Conservation (phyloP, 1,140 invertebrate species). For the Platorchestia sp. region DNA sequence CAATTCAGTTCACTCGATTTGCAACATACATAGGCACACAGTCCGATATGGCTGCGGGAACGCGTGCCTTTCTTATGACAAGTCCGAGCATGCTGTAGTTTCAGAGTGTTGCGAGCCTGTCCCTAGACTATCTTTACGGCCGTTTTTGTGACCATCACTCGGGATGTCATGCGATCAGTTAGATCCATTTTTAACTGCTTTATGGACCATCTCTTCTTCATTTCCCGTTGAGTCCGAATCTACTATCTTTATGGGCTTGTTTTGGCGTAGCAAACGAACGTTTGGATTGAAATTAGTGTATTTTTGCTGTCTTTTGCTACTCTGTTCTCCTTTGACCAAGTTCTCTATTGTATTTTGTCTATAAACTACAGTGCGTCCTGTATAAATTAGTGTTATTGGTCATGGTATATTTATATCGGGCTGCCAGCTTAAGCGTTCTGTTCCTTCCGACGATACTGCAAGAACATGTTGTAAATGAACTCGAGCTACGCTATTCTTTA, state of each 20-base stretch:
- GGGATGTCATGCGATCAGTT: neutral
- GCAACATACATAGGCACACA: neutral
- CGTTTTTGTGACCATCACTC: conserved; percentile 11
- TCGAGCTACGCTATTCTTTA: neutral
- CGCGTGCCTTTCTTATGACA: neutral
- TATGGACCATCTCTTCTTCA: conserved; percentile 10
- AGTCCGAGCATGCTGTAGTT: neutral
- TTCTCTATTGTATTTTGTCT: neutral
- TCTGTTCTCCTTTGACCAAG: neutral
- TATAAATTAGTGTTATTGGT: neutral
- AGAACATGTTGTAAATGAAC: neutral
- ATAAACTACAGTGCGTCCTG: neutral
- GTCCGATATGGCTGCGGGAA: neutral
- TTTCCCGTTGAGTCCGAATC: neutral
- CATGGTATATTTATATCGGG: neutral
- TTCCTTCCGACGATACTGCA: neutral
- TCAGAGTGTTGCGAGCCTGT: neutral
- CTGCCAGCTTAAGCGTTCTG: neutral
- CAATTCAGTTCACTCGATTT: neutral
- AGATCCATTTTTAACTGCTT: conserved; percentile 26
- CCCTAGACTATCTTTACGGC: conserved; percentile 16
- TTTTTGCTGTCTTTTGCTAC: neutral
- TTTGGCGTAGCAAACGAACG: conserved; percentile 16
- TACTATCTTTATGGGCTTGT: conserved; percentile 27
- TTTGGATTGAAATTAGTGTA: neutral